Evolutionary conservation across 1,140 invertebrate genomes (phyloP).

Genomic region (Tenebrio molitor): DNA sequence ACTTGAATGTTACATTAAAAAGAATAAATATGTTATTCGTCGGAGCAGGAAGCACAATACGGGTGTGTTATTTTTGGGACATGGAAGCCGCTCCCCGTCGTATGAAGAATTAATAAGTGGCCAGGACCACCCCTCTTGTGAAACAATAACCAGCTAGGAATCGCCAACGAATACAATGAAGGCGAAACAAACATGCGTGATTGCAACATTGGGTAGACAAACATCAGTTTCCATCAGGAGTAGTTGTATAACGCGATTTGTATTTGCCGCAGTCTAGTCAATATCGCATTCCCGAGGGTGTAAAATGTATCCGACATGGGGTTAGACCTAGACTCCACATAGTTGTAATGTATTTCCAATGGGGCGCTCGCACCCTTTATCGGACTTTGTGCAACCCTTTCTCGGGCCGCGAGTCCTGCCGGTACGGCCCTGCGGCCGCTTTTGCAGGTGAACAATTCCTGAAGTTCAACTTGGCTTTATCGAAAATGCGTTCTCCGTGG

Average conservation of each 20-base stretch:
- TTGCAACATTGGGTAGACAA: slow-evolving; percentile 35
- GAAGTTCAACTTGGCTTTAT: slow-evolving; percentile 2
- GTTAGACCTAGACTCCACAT: slow-evolving; percentile 52
- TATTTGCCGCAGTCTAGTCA: slow-evolving; percentile 57
- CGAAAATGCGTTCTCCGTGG: slow-evolving; percentile 1
- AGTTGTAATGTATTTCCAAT: slow-evolving; percentile 57
- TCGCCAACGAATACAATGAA: slow-evolving; percentile 18
- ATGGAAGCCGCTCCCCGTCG: slow-evolving; percentile 1
- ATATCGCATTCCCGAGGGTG: slow-evolving; percentile 53
- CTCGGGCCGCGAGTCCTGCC: neutral
- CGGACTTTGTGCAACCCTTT: slow-evolving; percentile 40
- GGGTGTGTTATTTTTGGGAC: too few relatives aligned
- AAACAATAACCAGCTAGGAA: slow-evolving; percentile 28
- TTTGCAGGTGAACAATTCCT: slow-evolving; percentile 46
- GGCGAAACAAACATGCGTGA: slow-evolving; percentile 22
- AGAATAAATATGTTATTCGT: too few relatives aligned
- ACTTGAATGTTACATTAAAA: too few relatives aligned
- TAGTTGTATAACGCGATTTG: slow-evolving; percentile 51
- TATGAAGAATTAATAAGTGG: slow-evolving; percentile 34
- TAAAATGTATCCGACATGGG: slow-evolving; percentile 55
- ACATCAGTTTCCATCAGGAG: slow-evolving; percentile 45
- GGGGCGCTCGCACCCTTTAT: slow-evolving; percentile 44
- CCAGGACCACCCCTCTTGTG: neutral
- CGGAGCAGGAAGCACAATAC: too few relatives aligned
- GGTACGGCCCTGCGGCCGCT: neutral